These are phyloP conservation scores for Cygnus atratus DNA, from an alignment of 2,113 vertebrate genomes.

Conservation along the genomic window DNA sequence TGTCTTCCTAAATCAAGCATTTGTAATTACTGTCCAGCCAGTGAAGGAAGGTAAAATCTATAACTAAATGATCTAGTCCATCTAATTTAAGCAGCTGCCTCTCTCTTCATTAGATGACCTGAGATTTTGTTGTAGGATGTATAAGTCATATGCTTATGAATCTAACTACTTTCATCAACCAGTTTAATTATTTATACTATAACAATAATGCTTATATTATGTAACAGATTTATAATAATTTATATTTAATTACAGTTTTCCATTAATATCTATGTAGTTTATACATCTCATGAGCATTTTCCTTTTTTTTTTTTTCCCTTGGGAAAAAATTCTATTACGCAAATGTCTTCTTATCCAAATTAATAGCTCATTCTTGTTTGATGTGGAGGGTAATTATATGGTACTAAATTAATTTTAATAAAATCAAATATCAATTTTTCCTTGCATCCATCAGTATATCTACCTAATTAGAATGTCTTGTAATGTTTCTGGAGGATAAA, in stretches of 20 bases:
- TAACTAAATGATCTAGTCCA: not conserved
- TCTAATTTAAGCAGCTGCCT: not conserved
- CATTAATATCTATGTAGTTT: conserved; percentile 10
- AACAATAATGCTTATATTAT: not conserved
- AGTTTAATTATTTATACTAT: not conserved
- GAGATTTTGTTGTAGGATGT: not conserved
- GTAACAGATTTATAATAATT: conserved; percentile 25
- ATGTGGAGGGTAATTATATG: conserved; percentile 47
- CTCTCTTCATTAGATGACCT: not conserved
- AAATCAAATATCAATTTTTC: conserved; percentile 27
- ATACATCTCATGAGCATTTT: conserved; percentile 35
- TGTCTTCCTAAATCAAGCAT: not conserved
- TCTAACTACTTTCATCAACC: not conserved
- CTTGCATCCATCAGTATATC: not conserved
- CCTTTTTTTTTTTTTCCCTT: conserved; percentile 24
- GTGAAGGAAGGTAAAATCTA: not conserved
- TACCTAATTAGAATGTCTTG: conserved; percentile 28
- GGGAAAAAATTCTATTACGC: conserved; percentile 17
- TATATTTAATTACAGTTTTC: conserved; percentile 54
- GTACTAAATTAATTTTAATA: conserved; percentile 52
- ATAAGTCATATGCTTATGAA: not conserved
- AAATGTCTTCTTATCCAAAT: conserved; percentile 61
- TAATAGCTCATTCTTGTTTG: conserved; percentile 52
- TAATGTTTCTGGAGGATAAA: not conserved
- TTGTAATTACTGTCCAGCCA: not conserved